Evolutionary conservation across 1,140 invertebrate species (phyloP).

Genomic region (Meloidogyne chitwoodi): DNA sequence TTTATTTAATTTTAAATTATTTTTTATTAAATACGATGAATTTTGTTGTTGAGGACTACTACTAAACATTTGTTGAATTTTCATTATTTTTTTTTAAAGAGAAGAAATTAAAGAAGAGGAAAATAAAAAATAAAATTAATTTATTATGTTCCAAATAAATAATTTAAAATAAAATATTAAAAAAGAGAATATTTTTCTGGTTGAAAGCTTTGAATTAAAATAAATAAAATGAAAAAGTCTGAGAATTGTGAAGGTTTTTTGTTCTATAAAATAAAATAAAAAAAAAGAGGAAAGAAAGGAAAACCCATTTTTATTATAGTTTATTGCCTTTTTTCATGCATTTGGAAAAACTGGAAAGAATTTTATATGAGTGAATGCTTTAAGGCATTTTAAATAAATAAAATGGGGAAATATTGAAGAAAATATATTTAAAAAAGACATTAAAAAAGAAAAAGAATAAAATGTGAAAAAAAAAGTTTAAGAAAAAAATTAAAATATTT

Average conservation of each 20-base stretch:
- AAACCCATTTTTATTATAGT: not conserved
- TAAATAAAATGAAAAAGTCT: not conserved
- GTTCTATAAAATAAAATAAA: not conserved
- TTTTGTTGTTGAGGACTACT: too few relatives aligned
- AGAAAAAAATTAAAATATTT: too few relatives aligned
- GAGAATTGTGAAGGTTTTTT: not conserved
- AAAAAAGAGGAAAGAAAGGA: not conserved
- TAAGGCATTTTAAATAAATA: not conserved
- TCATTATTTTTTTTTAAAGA: too few relatives aligned
- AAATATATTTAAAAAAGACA: not conserved
- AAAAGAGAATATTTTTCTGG: not conserved
- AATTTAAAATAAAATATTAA: too few relatives aligned
- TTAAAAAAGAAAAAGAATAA: too few relatives aligned
- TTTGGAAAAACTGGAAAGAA: not conserved
- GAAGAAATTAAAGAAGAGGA: too few relatives aligned
- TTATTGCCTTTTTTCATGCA: not conserved
- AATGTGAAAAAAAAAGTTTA: too few relatives aligned
- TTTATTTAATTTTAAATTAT: not conserved
- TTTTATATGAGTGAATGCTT: not conserved
- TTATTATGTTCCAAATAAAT: too few relatives aligned
- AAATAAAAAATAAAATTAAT: too few relatives aligned
- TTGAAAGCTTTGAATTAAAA: not conserved
- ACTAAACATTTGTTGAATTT: too few relatives aligned
- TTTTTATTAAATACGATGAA: not conserved
- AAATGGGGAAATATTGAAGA: too few relatives aligned